Percentiles rank a stretch among this genome's conserved stretches.
phyloP scores from a whole-genome alignment of 2,888 invertebrate species.

The Boloria selene region DNA sequence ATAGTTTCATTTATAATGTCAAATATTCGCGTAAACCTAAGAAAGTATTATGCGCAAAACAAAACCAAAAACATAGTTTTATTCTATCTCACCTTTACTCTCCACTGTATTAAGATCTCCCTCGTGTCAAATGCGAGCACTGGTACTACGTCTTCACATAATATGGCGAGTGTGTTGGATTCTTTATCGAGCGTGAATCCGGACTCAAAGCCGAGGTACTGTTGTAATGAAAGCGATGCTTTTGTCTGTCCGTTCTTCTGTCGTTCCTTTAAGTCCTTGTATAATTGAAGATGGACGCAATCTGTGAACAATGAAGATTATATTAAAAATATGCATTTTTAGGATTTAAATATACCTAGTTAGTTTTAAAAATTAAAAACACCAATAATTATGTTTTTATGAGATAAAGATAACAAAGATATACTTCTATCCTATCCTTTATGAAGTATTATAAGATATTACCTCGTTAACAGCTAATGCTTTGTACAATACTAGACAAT shows the following conservation, averaged over 20 bases:
- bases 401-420: too few relatives aligned
- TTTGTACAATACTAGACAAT: too few relatives aligned
- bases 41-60: too few relatives aligned
- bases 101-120: slow-evolving; percentile 94
- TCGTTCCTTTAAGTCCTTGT: slow-evolving; percentile 93
- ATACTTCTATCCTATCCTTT: too few relatives aligned
- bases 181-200: slow-evolving; percentile 95
- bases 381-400: not conserved
- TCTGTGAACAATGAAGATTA: slow-evolving; percentile 81
- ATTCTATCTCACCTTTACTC: slow-evolving; percentile 76
- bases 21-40: too few relatives aligned
- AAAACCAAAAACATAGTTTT: not conserved
- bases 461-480: too few relatives aligned
- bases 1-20: too few relatives aligned
- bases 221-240: slow-evolving; percentile 92
- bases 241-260: slow-evolving; percentile 94
- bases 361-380: too few relatives aligned
- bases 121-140: slow-evolving; percentile 93
- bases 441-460: too few relatives aligned
- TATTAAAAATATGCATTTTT: not conserved
- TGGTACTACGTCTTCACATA: slow-evolving; percentile 93
- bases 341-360: not conserved
- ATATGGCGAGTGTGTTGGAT: slow-evolving; percentile 92
- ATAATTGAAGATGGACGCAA: slow-evolving; percentile 93
- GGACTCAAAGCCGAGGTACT: slow-evolving; percentile 93